Conservation (phyloP, 2,797 vertebrate species). For the Loriculus beryllinus region DNA sequence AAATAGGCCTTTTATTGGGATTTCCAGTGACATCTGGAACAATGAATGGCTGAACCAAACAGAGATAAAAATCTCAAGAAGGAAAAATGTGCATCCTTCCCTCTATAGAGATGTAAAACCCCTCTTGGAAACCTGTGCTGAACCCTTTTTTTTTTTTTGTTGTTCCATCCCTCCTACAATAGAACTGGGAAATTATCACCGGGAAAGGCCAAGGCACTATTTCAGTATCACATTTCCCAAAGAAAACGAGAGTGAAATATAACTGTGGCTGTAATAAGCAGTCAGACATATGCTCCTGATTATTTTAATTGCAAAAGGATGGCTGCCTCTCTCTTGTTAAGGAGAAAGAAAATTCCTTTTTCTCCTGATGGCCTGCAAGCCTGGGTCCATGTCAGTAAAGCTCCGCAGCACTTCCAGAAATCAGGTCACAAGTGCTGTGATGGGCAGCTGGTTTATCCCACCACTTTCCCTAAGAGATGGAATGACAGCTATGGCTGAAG, state of each 20-base stretch:
- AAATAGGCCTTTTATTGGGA: neutral
- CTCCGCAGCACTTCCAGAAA: neutral
- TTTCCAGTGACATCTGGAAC: neutral
- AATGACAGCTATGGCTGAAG: neutral
- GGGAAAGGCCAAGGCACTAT: slow-evolving; percentile 19
- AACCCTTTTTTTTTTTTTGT: neutral
- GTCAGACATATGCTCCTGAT: slow-evolving; percentile 30
- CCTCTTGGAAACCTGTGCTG: neutral
- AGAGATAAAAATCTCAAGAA: neutral
- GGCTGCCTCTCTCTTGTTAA: neutral
- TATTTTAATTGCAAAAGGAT: slow-evolving; percentile 48
- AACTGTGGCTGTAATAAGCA: slow-evolving; percentile 36
- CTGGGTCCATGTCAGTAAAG: neutral
- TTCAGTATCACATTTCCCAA: slow-evolving; percentile 14
- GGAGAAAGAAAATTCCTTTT: slow-evolving; percentile 30
- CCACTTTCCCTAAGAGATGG: neutral
- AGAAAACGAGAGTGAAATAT: slow-evolving; percentile 21
- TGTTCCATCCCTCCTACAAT: neutral
- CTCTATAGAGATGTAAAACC: neutral
- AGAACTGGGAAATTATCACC: neutral
- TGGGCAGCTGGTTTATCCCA: neutral
- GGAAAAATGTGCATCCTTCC: neutral
- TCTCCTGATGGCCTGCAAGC: neutral
- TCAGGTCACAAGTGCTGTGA: neutral
- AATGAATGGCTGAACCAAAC: neutral